Base-by-base conservation (phyloP, 2,797 vertebrate genomes). In the Menidia menidia region DNA sequence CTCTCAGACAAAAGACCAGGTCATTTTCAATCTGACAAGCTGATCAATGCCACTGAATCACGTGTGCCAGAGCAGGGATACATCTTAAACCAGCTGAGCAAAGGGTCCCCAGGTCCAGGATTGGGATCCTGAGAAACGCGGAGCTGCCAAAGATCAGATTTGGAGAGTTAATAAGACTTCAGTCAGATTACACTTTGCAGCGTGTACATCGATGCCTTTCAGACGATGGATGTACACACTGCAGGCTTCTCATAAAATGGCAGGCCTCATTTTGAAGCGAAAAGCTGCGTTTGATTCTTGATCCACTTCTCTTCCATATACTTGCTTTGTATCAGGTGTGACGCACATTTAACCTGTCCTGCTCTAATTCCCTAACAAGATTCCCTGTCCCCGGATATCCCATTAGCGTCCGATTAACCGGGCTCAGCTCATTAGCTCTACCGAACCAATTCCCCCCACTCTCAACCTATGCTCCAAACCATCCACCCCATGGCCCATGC, bases 351-450 rank as follows among this genome's bases (percentile, higher is more conserved):
- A 56, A 64, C 79, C 87, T 82, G 83, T 87, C 86, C 83, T 71
- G 81, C 78, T 89, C 87, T 94, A 93, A 94, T 90, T 88, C 93
- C 80, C 86, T 94, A 94, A 95, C 60, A 72, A 90, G 94, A 94
- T 95, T 90, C 81, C 52, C 25, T 56, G 63, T 91, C 76, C 86
- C 88, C 85, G 91, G 92, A 94, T 87, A 94, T 95, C 94, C 91
- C 85, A 88, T 92, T 90, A 92, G 86, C 80, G 68, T 86, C 91
- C 59, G 89, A 94, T 94, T 94, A 94, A 82, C 76, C 18, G 43
- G 79, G 92, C 90, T 95, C 92, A 94, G 77, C 90, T 91, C 89
- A 89, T 94, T 94, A 93, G 90, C 84, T 82, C 84, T 63, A 60
- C 86, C 86, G 90, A 92, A 92, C 89, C 86, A 89, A 89, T 86